Conservation (phyloP, 2,113 vertebrate species). For the Spheniscus mendiculus region DNA sequence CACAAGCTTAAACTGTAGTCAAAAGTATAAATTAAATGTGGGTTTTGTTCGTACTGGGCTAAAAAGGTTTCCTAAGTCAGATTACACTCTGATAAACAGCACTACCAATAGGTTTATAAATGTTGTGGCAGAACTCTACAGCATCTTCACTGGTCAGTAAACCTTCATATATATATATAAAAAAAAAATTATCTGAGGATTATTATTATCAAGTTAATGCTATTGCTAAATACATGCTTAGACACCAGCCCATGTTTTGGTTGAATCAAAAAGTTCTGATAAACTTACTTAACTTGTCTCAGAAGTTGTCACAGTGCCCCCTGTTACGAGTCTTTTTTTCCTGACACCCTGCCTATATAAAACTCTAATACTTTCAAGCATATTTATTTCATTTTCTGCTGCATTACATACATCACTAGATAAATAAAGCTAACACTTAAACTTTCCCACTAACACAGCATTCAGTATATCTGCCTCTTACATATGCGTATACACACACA, state of each 20-base stretch:
- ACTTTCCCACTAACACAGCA: neutral
- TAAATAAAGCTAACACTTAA: neutral
- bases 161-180: neutral
- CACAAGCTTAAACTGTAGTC: neutral
- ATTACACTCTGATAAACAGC: neutral
- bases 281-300: neutral
- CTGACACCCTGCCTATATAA: neutral
- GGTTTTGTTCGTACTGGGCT: neutral
- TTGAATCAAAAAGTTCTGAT: neutral
- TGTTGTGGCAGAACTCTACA: neutral
- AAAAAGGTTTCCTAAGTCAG: neutral
- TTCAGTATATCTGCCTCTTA: neutral
- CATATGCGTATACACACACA: neutral
- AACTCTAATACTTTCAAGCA: neutral
- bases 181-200: neutral
- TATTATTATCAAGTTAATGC: neutral
- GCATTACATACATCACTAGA: neutral
- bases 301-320: neutral
- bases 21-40: neutral
- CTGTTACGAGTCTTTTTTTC: neutral
- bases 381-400: neutral
- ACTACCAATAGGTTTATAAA: neutral
- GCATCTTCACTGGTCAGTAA: neutral
- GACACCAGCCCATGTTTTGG: neutral
- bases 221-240: neutral